These are phyloP conservation scores for Typhlomys cinereus DNA, from an alignment of 2,113 vertebrate species.

Conservation along the genomic window DNA sequence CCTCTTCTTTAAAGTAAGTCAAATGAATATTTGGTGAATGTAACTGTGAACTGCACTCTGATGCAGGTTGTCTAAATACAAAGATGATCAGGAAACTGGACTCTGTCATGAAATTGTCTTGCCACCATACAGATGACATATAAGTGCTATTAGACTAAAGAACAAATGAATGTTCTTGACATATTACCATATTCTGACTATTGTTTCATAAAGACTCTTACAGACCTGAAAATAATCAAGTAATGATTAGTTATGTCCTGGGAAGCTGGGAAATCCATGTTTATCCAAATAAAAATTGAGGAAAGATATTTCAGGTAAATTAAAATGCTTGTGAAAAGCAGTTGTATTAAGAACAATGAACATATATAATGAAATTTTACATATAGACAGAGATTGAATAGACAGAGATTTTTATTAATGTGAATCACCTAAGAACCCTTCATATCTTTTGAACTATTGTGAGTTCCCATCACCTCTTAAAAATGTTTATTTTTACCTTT, in stretches of 20 bases:
- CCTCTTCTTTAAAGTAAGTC: constrained; percentile 19
- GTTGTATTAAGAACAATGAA: not conserved
- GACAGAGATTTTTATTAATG: not conserved
- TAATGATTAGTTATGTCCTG: not conserved
- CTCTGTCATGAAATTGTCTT: too few species aligned
- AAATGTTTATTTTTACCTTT: constrained; percentile 34
- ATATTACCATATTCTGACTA: not conserved
- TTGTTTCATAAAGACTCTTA: not conserved
- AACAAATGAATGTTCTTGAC: not conserved
- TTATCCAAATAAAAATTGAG: constrained; percentile 18
- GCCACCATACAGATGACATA: not conserved
- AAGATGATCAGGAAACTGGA: not conserved
- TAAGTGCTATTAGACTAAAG: not conserved
- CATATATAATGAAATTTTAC: not conserved
- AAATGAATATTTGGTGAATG: constrained; percentile 9
- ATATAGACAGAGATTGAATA: not conserved
- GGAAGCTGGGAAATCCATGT: constrained; percentile 22
- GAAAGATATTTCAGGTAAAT: constrained; percentile 4
- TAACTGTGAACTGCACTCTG: not conserved
- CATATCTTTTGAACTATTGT: constrained; percentile 12
- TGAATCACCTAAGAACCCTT: not conserved
- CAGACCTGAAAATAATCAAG: not conserved
- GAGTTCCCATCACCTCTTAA: constrained; percentile 18
- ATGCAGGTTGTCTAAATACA: constrained; percentile 12
- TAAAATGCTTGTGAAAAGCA: not conserved